Evolutionary conservation across 2,113 vertebrate species (phyloP).

Genomic region (Capreolus pygargus): DNA sequence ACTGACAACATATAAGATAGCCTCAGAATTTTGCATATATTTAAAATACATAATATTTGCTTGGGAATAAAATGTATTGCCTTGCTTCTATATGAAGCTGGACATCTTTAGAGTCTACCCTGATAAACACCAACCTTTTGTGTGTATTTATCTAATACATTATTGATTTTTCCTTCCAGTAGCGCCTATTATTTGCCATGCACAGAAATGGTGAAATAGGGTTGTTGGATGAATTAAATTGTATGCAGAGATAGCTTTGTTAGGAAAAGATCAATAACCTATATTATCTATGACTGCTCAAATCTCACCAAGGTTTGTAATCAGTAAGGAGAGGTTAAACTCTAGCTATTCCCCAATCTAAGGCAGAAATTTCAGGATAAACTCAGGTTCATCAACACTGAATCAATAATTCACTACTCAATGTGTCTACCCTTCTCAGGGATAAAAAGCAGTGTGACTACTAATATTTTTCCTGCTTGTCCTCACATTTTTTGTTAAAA

Average conservation of each 20-base stretch:
- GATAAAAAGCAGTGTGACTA: neutral
- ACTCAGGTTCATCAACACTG: neutral
- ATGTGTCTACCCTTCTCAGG: neutral
- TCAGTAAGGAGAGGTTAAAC: neutral
- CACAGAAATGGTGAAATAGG: constrained; percentile 1
- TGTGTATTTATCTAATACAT: neutral
- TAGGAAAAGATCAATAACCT: neutral
- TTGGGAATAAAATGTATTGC: neutral
- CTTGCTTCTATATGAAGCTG: neutral
- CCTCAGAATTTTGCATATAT: neutral
- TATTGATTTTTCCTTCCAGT: neutral
- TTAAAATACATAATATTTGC: constrained; percentile 18
- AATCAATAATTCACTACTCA: constrained; percentile 35
- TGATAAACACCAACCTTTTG: neutral
- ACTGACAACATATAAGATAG: neutral
- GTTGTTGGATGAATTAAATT: neutral
- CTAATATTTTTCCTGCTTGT: neutral
- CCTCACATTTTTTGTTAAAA: neutral
- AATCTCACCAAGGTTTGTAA: neutral
- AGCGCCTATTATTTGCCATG: neutral
- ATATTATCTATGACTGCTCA: neutral
- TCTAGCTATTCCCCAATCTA: neutral
- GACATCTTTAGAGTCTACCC: neutral
- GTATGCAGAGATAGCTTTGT: neutral
- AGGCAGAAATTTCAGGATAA: neutral